phyloP scores from a whole-genome alignment of 2,113 vertebrate species.

The Oophaga pumilio region DNA sequence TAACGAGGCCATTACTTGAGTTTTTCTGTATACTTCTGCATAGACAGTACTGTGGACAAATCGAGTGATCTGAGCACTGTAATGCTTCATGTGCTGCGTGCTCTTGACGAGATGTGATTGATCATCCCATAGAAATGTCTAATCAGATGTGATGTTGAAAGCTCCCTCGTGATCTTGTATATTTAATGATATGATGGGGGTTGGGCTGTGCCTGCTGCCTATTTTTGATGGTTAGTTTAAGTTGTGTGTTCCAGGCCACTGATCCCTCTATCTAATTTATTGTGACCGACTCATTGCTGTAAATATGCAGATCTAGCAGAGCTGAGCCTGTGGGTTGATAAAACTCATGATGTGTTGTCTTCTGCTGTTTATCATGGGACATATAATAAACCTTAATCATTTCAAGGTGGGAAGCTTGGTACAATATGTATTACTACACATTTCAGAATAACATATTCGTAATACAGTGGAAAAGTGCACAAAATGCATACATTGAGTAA shows the following conservation, averaged over 20 bases:
- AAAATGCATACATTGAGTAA: too few relatives aligned
- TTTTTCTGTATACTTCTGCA: too few relatives aligned
- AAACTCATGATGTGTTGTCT: too few relatives aligned
- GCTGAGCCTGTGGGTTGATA: background rate
- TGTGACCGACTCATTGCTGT: background rate
- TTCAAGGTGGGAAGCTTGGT: too few relatives aligned
- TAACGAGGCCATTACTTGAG: too few relatives aligned
- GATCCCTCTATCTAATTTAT: background rate
- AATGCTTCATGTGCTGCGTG: background rate
- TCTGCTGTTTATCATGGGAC: too few relatives aligned
- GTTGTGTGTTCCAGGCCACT: background rate
- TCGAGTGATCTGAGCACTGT: background rate
- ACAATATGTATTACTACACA: too few relatives aligned
- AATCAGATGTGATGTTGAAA: background rate
- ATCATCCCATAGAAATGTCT: background rate
- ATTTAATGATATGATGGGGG: conserved; percentile 2
- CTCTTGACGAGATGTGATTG: background rate
- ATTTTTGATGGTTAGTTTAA: background rate
- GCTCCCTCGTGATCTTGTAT: background rate
- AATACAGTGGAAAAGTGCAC: too few relatives aligned
- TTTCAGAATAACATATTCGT: too few relatives aligned
- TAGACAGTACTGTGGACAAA: background rate
- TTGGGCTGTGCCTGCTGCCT: background rate
- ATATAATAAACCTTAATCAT: too few relatives aligned
- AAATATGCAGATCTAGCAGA: background rate